phyloP scores from a whole-genome alignment of 2,888 invertebrate genomes.

The Pyrrhia umbra region DNA sequence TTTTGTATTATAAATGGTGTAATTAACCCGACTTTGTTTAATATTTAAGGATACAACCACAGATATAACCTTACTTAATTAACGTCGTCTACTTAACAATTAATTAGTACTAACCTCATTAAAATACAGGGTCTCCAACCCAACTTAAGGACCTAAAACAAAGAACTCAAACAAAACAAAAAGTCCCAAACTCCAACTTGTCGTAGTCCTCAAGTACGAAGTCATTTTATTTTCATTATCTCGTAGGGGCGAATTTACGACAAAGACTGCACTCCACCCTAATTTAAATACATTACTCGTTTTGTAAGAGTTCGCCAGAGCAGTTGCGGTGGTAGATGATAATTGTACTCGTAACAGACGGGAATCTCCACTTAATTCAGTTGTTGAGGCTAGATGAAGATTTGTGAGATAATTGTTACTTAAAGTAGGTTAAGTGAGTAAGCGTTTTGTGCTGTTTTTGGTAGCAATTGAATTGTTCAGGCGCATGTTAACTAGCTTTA shows the following conservation, averaged over 20 bases:
- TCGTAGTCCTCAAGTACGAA: conserved; percentile 35
- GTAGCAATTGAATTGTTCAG: conserved; percentile 13
- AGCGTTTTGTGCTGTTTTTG: conserved; percentile 27
- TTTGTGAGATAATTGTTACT: conserved; percentile 36
- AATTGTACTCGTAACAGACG: conserved; percentile 55
- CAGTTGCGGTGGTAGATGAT: conserved; percentile 47
- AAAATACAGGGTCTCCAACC: conserved; percentile 6
- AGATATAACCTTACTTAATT: too few species aligned
- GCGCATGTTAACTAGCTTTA: background rate
- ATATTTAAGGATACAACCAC: too few species aligned
- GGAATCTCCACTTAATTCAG: conserved; percentile 48
- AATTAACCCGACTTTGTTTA: too few species aligned
- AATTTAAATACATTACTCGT: conserved; percentile 78
- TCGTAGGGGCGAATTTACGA: conserved; percentile 60
- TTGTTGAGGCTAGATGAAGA: conserved; percentile 44
- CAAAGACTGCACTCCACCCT: conserved; percentile 64
- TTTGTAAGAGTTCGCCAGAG: conserved; percentile 57
- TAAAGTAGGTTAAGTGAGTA: conserved; percentile 30
- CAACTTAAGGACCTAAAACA: conserved; percentile 8
- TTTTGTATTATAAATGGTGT: too few species aligned
- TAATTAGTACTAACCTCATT: conserved; percentile 1
- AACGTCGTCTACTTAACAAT: too few species aligned
- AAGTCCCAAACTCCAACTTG: conserved; percentile 32
- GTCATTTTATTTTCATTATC: conserved; percentile 71
- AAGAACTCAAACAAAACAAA: conserved; percentile 29